A percentile compares a stretch with the other conserved stretches of the same genome.
These are phyloP conservation scores for Lethenteron camtschaticum DNA, from an alignment of 2,113 vertebrate genomes.

Conservation along the genomic window DNA sequence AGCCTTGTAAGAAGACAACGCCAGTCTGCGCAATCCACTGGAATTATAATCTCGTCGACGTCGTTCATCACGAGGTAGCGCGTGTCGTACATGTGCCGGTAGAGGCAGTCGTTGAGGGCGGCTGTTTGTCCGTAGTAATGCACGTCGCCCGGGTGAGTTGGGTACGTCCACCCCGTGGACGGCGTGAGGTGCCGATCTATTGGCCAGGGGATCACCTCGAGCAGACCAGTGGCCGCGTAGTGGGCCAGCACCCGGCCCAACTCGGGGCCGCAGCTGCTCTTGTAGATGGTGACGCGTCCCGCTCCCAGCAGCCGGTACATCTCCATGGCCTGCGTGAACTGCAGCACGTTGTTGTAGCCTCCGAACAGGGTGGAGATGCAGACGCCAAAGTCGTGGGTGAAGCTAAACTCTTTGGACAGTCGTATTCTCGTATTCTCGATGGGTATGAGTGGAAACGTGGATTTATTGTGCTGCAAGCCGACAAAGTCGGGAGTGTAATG, in stretches of 20 bases:
- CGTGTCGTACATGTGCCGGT: slow-evolving; percentile 24
- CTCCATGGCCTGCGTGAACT: slow-evolving; percentile 33
- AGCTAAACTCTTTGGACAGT: neutral
- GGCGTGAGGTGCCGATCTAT: slow-evolving; percentile 23
- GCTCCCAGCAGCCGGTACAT: slow-evolving; percentile 39
- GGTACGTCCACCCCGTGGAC: slow-evolving; percentile 21
- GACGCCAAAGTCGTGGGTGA: slow-evolving; percentile 27
- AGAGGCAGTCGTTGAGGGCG: slow-evolving; percentile 27
- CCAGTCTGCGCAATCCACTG: slow-evolving; percentile 20
- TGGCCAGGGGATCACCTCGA: slow-evolving; percentile 35
- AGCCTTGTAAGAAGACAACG: slow-evolving; percentile 21
- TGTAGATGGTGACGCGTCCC: slow-evolving; percentile 34
- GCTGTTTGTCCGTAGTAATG: slow-evolving; percentile 26
- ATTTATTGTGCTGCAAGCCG: too few species aligned
- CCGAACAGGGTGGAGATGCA: slow-evolving; percentile 39
- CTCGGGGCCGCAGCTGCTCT: slow-evolving; percentile 28
- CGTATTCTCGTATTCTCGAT: too few species aligned
- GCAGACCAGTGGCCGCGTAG: slow-evolving; percentile 25
- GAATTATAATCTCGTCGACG: slow-evolving; percentile 35
- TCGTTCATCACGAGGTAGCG: slow-evolving; percentile 30
- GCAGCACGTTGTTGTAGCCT: slow-evolving; percentile 33
- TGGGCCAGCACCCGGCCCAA: slow-evolving; percentile 24
- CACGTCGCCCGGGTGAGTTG: slow-evolving; percentile 14
- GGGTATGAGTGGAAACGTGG: too few species aligned
- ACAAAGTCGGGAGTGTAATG: too few species aligned